These are phyloP conservation scores for Drosophila rufa DNA, from an alignment of 1,140 invertebrate genomes.

Conservation along the genomic window DNA sequence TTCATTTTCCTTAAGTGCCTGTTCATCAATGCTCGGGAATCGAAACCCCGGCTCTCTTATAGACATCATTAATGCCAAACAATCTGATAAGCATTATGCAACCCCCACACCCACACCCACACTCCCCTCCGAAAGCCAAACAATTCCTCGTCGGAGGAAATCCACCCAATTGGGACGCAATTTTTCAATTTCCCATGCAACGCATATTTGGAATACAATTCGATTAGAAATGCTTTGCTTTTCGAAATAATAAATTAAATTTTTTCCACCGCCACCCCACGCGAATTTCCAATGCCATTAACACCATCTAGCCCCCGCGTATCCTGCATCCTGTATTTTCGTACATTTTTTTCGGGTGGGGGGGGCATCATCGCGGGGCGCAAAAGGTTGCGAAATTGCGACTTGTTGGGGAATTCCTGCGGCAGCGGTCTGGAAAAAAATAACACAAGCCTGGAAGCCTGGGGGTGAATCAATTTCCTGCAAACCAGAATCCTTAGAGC, in stretches of 20 bases:
- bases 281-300: conserved; percentile 74
- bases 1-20: conserved; percentile 39
- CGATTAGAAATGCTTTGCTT: conserved; percentile 83
- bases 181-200: conserved; percentile 69
- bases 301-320: conserved; percentile 53
- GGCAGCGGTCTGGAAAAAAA: conserved; percentile 73
- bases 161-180: conserved; percentile 63
- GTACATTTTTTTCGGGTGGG: conserved; percentile 5
- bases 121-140: conserved; percentile 31
- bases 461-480: conserved; percentile 77
- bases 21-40: conserved; percentile 33
- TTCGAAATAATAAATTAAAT: conserved; percentile 83
- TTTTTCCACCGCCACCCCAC: conserved; percentile 45
- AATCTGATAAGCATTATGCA: conserved; percentile 72
- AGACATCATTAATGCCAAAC: conserved; percentile 74
- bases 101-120: conserved; percentile 11
- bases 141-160: conserved; percentile 47
- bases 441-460: conserved; percentile 18
- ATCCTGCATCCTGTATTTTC: conserved; percentile 17
- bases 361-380: conserved; percentile 52
- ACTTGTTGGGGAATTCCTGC: conserved; percentile 76
- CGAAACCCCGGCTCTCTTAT: background rate
- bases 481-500: conserved; percentile 57
- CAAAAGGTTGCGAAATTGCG: conserved; percentile 81
- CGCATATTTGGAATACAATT: conserved; percentile 81